These are phyloP conservation scores for Semnornis frantzii DNA, from an alignment of 2,113 vertebrate species.

Conservation along the genomic window DNA sequence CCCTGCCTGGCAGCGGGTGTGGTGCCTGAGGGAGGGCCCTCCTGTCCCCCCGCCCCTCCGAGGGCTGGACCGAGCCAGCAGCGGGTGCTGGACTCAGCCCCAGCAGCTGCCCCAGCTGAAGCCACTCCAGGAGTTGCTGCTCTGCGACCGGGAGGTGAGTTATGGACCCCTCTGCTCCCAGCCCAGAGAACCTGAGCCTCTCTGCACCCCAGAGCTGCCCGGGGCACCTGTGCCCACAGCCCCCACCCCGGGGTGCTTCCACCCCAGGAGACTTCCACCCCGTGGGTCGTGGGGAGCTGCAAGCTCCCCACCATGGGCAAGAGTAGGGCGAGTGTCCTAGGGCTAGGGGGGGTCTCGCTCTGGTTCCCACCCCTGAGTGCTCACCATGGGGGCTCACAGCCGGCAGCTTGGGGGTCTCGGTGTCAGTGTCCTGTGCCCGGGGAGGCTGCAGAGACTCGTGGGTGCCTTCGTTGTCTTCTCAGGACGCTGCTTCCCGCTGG, in stretches of 20 bases:
- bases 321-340: neutral
- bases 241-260: accelerated
- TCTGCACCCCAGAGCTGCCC: neutral
- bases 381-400: neutral
- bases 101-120: neutral
- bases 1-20: neutral
- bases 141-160: neutral
- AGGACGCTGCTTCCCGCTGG: accelerated
- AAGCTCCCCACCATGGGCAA: accelerated
- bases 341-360: neutral
- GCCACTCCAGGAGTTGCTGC: neutral
- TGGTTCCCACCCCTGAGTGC: accelerated
- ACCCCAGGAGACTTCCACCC: accelerated
- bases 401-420: neutral
- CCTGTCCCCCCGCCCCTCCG: neutral
- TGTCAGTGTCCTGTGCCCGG: accelerated
- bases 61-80: neutral
- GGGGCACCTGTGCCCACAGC: neutral
- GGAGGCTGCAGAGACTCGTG: neutral
- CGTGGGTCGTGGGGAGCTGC: accelerated
- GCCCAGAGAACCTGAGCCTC: accelerated
- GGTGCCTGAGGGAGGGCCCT: constrained; percentile 10
- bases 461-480: neutral
- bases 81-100: neutral
- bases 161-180: neutral